phyloP scores from a whole-genome alignment of 2,888 invertebrate species.

The Lucinisca nassula region DNA sequence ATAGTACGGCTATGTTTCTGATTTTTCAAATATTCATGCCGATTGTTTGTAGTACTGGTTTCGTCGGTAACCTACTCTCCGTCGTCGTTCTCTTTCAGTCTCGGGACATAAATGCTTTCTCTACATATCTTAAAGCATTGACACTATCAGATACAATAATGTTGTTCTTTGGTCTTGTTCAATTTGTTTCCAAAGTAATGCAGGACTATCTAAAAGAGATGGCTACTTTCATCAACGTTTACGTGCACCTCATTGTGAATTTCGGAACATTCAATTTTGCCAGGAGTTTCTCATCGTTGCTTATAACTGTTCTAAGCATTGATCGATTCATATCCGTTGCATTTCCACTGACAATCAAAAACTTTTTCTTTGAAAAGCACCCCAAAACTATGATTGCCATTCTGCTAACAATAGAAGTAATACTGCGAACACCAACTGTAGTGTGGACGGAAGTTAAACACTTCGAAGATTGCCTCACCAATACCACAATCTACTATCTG shows the following conservation, averaged over 20 bases:
- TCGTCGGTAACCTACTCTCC: background rate
- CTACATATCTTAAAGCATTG: background rate
- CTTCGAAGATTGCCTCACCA: background rate
- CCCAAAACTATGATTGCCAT: background rate
- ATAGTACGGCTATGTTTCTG: background rate
- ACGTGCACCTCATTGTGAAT: background rate
- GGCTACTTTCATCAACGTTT: background rate
- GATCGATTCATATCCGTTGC: background rate
- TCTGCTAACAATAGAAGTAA: background rate
- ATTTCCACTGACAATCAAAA: background rate
- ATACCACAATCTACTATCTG: background rate
- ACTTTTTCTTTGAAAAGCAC: background rate
- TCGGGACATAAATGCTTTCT: background rate
- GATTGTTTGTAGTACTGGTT: background rate
- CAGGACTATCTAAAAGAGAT: background rate
- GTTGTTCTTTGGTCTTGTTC: background rate
- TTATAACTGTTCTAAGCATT: background rate
- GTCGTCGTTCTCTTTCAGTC: background rate
- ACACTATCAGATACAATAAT: background rate
- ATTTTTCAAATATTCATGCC: background rate
- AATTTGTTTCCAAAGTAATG: background rate
- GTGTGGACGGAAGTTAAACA: background rate
- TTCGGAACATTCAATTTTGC: background rate
- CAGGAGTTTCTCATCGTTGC: background rate
- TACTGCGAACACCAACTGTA: background rate